Evolutionary conservation across 2,797 vertebrate species (phyloP).

Genomic region (Vespertilio murinus): DNA sequence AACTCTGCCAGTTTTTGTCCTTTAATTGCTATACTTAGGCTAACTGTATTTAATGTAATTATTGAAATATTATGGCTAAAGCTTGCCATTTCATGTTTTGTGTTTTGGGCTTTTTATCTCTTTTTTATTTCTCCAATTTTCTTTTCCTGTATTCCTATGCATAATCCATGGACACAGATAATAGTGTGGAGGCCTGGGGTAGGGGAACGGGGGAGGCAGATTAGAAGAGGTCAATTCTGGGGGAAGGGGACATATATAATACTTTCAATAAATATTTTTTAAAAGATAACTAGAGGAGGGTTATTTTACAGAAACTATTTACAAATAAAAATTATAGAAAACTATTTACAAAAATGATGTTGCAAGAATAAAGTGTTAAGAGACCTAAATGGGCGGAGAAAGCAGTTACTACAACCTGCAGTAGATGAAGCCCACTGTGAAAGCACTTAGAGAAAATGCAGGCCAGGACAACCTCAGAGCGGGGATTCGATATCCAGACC

Average conservation of each 20-base stretch:
- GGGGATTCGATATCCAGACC: neutral
- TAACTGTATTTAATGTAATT: neutral
- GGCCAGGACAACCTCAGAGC: neutral
- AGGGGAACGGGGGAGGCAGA: too few relatives aligned
- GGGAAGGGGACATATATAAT: too few relatives aligned
- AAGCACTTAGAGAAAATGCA: neutral
- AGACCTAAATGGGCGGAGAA: neutral
- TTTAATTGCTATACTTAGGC: neutral
- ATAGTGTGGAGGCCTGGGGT: too few relatives aligned
- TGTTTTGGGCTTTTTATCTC: neutral
- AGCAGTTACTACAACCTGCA: neutral
- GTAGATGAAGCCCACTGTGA: neutral
- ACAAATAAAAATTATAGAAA: neutral
- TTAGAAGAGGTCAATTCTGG: too few relatives aligned
- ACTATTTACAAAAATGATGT: neutral
- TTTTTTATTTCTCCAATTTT: neutral
- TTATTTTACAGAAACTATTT: slow-evolving; percentile 6
- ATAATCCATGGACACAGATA: too few relatives aligned
- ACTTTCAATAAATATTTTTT: too few relatives aligned
- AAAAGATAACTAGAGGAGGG: neutral
- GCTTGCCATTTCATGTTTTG: neutral
- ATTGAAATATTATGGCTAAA: neutral
- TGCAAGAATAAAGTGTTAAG: neutral
- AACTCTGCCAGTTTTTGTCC: neutral
- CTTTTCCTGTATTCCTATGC: neutral